Conservation (phyloP, 2,113 vertebrate genomes). For the Scomber japonicus region DNA sequence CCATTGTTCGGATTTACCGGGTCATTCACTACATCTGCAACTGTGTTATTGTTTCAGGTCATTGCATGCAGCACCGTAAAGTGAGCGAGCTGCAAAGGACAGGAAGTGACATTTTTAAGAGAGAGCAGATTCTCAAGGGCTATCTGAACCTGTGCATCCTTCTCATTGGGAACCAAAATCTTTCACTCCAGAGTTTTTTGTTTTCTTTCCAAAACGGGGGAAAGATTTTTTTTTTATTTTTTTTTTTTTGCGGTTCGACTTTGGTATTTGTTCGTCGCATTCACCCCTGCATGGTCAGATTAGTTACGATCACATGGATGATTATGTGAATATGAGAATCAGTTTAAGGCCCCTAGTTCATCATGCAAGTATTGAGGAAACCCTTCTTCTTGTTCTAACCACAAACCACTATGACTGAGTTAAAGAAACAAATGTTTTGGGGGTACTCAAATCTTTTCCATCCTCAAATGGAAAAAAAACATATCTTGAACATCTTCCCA, state of each 20-base stretch:
- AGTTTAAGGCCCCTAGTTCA: background rate
- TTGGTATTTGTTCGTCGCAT: conserved; percentile 1
- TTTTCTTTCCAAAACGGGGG: too few relatives aligned
- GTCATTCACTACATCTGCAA: conserved; percentile 79
- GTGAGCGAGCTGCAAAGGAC: conserved; percentile 37
- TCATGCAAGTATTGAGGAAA: background rate
- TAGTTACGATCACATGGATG: conserved; percentile 17
- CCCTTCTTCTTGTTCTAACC: background rate
- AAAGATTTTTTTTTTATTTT: background rate
- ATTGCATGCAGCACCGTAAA: conserved; percentile 61
- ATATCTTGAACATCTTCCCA: background rate
- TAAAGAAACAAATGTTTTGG: background rate
- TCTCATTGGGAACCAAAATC: conserved; percentile 1
- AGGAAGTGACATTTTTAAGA: conserved; percentile 40
- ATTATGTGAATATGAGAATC: background rate
- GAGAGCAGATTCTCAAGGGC: conserved; percentile 75
- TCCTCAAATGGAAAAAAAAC: conserved; percentile 4
- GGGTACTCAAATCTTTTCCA: background rate
- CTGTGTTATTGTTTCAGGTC: conserved; percentile 69
- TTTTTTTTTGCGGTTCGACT: background rate
- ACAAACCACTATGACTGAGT: background rate
- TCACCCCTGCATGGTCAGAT: background rate
- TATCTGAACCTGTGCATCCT: conserved; percentile 48
- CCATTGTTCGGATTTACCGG: conserved; percentile 80
- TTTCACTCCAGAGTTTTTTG: conserved; percentile 4